Conservation (phyloP, 2,113 vertebrate genomes). For the Terrapene triunguis region DNA sequence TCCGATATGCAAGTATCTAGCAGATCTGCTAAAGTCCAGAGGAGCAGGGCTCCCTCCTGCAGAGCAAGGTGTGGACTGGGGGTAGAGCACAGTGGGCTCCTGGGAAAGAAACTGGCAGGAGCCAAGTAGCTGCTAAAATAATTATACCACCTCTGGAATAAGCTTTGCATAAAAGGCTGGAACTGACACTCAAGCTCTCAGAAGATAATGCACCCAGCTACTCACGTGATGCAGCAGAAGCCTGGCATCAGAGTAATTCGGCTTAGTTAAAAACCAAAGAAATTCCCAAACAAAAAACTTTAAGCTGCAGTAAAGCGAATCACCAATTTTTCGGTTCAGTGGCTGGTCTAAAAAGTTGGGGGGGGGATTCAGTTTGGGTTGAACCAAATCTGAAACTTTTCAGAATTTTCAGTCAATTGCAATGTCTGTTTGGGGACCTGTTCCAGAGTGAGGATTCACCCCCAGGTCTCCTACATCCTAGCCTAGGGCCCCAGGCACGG, state of each 20-base stretch:
- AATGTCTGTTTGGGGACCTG: background rate
- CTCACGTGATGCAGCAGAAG: background rate
- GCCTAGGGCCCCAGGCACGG: background rate
- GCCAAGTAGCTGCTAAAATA: background rate
- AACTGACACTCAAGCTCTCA: background rate
- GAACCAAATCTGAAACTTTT: background rate
- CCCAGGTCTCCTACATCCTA: background rate
- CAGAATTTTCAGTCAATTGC: background rate
- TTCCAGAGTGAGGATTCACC: background rate
- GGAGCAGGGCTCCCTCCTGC: background rate
- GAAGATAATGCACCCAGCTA: background rate
- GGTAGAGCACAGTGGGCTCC: constrained; percentile 2
- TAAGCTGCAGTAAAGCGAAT: background rate
- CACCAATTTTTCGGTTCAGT: background rate
- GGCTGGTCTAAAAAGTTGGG: background rate
- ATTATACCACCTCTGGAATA: background rate
- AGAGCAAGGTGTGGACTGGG: background rate
- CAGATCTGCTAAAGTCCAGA: background rate
- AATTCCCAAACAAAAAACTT: background rate
- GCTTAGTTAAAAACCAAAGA: background rate
- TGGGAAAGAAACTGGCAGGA: constrained; percentile 67
- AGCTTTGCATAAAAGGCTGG: background rate
- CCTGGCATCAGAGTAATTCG: too few species aligned
- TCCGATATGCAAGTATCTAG: background rate
- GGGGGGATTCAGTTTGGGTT: background rate